Conservation (phyloP, 2,113 vertebrate genomes). For the Cariama cristata region DNA sequence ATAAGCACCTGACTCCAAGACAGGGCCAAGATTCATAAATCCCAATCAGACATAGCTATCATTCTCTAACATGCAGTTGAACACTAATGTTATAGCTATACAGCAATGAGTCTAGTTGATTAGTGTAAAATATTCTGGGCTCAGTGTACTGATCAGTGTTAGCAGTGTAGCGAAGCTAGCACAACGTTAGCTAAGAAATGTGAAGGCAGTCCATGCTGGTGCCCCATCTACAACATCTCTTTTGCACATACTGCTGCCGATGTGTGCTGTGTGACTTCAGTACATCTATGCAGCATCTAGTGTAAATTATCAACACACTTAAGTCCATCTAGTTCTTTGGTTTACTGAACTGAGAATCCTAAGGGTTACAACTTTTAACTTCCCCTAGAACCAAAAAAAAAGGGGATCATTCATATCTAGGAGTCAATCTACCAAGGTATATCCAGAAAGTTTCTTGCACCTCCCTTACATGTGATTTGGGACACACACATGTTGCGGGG, state of each 20-base stretch:
- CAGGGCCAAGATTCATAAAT: background rate
- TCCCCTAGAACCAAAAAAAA: background rate
- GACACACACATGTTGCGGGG: background rate
- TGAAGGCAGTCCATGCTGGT: background rate
- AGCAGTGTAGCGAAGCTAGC: background rate
- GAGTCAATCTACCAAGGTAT: background rate
- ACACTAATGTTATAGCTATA: rapidly evolving
- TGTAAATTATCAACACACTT: background rate
- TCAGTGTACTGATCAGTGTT: background rate
- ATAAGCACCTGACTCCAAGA: background rate
- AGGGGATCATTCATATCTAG: background rate
- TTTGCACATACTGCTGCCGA: background rate
- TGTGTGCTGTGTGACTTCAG: background rate
- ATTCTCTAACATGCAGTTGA: rapidly evolving
- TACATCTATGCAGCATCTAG: background rate
- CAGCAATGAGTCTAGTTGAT: rapidly evolving
- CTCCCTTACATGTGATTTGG: background rate
- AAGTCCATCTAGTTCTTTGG: background rate
- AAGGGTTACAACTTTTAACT: background rate
- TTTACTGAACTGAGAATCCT: background rate
- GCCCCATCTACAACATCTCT: background rate
- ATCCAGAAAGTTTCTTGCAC: background rate
- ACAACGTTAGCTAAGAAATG: background rate
- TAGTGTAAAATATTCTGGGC: background rate
- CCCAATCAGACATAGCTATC: background rate